Base-by-base conservation (phyloP, 2,888 invertebrate species). In the Tetropium fuscum region DNA sequence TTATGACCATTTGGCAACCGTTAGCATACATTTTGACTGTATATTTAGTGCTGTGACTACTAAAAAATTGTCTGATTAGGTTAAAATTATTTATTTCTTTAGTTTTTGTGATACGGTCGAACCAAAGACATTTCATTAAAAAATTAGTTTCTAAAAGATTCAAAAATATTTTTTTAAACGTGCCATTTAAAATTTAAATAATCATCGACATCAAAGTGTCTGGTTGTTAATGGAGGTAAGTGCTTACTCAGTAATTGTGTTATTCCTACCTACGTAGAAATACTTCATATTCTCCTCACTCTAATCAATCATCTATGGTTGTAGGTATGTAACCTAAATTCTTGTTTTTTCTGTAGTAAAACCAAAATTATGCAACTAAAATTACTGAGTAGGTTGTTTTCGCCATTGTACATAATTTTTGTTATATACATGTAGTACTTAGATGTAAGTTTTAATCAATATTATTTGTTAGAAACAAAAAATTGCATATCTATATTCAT, bases 11-110 rank as follows among this genome's bases (percentile, higher is more conserved):
- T 75, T 66, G 75, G 72, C 72, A 74, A 75, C 75, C 76, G 77
- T 74, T 70, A 64, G 72, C 71, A 71, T 68, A 69, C 71, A 77
- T 78, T 77, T 70, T 77, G 80, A 80, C 81, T 81, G 80, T 80
- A 79, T 79, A 76, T 80, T 78, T 79, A 78, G 82, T 81, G 82
- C 82, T 82, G 82, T 82, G 82, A 81, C 74, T 76, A 72, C 68
- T 66, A 69, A 68, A 71, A 72, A 76, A 72, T 78, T 73, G 80
- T 79, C 80, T 78, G 80, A 80, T 75, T 80, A 80, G 79, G 77
- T 77, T 78, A 75, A 76, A 75, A 74, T 73, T 76, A 75, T 76
- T 77, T 78, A 74, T 75, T 76, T 72, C 55, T 67, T 75, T 74
- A 70, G 73, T 73, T 74, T 71, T 80, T 80, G 80, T 81, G 81